These are phyloP conservation scores for Mormyrops attenuatus DNA, from an alignment of 2,797 vertebrate genomes.

Conservation along the genomic window DNA sequence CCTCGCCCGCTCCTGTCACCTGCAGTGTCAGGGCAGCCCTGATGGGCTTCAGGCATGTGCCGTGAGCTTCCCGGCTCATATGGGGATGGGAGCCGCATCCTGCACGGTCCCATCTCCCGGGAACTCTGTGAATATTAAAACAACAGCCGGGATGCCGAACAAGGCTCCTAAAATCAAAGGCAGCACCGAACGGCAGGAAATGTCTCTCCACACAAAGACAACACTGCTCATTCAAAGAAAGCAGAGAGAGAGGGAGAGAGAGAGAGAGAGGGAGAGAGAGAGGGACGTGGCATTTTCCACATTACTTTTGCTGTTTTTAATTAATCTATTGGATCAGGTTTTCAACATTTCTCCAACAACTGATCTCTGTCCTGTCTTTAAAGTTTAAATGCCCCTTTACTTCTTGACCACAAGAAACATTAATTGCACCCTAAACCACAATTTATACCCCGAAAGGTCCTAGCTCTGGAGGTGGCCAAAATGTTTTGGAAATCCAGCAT, in stretches of 20 bases:
- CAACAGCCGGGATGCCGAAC: conserved; percentile 58
- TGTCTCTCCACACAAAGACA: conserved; percentile 54
- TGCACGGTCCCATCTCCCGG: conserved; percentile 24
- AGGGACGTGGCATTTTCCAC: neutral
- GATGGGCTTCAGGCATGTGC: neutral
- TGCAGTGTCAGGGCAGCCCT: neutral
- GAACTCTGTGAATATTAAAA: conserved; percentile 53
- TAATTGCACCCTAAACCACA: neutral
- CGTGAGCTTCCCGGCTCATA: neutral
- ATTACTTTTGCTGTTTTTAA: neutral
- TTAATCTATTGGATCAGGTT: neutral
- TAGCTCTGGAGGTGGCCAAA: neutral
- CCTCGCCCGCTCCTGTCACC: neutral
- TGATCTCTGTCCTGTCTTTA: neutral
- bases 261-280: neutral
- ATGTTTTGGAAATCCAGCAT: neutral
- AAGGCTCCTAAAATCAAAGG: conserved; percentile 67
- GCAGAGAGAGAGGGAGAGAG: neutral
- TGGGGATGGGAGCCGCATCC: conserved; percentile 33
- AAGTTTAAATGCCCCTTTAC: neutral
- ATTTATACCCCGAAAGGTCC: neutral
- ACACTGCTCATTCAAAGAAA: conserved; percentile 37
- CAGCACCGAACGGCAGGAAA: conserved; percentile 65
- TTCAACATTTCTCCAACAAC: neutral
- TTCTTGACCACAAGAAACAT: neutral